phyloP scores from a whole-genome alignment of 92 coral and sea anemone genomes.

The Zoanthus gigantus region DNA sequence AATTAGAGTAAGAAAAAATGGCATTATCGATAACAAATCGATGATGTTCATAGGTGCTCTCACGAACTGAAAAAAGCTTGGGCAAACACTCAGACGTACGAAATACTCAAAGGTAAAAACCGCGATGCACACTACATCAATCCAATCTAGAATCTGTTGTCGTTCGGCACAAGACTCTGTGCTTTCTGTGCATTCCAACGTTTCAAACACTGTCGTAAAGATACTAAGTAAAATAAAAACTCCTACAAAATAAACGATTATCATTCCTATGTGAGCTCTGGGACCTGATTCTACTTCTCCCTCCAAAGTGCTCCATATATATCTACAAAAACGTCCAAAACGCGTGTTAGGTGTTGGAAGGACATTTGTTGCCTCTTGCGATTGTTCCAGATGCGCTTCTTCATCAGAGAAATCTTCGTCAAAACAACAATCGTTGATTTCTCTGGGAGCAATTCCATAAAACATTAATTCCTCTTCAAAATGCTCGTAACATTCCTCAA shows the following conservation, averaged over 20 bases:
- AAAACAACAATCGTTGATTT: conserved; percentile 94
- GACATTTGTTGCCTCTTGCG: conserved; percentile 50
- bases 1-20: conserved; percentile 80
- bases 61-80: conserved; percentile 65
- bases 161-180: conserved; percentile 70
- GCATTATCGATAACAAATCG: conserved; percentile 89
- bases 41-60: conserved; percentile 88
- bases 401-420: conserved; percentile 83
- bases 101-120: conserved; percentile 87
- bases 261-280: conserved; percentile 75
- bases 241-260: conserved; percentile 81
- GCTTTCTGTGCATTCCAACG: conserved; percentile 82
- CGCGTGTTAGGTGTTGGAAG: conserved; percentile 16
- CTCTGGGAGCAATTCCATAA: conserved; percentile 85
- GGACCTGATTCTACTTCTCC: conserved; percentile 82
- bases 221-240: conserved; percentile 91
- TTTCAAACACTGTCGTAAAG: conserved; percentile 91
- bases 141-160: conserved; percentile 71
- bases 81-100: conserved; percentile 77
- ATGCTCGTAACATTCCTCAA: conserved; percentile 87
- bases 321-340: conserved; percentile 65
- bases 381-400: conserved; percentile 67
- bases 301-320: conserved; percentile 81
- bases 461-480: conserved; percentile 88
- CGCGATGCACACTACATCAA: conserved; percentile 84